A percentile compares a stretch with the other conserved stretches of the same genome.
phyloP scores from a whole-genome alignment of 2,113 vertebrate species.

The Anhinga anhinga region DNA sequence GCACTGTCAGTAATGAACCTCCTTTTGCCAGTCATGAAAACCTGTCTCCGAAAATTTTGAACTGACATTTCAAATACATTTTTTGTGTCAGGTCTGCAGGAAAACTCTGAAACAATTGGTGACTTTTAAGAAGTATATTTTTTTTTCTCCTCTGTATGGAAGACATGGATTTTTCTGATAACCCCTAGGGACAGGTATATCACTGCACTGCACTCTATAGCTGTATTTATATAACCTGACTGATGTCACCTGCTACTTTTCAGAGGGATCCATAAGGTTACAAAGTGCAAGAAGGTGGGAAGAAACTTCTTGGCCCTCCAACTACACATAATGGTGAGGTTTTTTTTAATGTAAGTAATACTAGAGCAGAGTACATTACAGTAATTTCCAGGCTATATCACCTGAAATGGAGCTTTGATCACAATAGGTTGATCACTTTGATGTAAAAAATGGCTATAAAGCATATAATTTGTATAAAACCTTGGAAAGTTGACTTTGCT shows the following conservation, averaged over 20 bases:
- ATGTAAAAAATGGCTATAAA: neutral
- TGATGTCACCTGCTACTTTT: neutral
- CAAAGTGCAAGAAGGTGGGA: neutral
- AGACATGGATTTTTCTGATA: neutral
- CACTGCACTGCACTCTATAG: neutral
- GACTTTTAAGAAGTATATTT: neutral
- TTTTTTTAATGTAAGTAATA: neutral
- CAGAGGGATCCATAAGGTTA: neutral
- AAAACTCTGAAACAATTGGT: neutral
- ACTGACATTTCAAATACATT: conserved; percentile 1
- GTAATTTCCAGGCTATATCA: neutral
- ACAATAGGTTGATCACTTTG: neutral
- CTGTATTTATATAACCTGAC: neutral
- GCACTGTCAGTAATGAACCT: neutral
- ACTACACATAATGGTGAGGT: neutral
- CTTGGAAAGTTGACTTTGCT: neutral
- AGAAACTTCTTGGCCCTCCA: neutral
- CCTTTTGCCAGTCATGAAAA: neutral
- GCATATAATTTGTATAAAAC: neutral
- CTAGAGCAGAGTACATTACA: neutral
- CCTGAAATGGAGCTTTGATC: neutral
- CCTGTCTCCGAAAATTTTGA: neutral
- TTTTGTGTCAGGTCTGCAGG: neutral
- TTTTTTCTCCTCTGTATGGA: neutral
- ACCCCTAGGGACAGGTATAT: neutral